Evolutionary conservation across 2,888 invertebrate species (phyloP).

Genomic region (Asteroscopus sphinx): DNA sequence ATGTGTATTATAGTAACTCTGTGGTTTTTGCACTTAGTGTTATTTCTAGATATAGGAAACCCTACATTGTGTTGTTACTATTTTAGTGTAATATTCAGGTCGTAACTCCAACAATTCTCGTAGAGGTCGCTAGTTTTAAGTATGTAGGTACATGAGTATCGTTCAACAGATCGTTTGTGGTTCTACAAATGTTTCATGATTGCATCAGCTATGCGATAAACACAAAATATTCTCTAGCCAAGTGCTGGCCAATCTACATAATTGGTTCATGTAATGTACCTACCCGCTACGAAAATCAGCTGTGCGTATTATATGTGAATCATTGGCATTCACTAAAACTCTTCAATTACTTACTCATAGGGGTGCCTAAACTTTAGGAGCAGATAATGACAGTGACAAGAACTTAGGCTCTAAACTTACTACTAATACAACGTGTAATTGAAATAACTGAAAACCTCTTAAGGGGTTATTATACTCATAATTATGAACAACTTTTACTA

Average conservation of each 20-base stretch:
- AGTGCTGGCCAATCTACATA: constrained; percentile 10
- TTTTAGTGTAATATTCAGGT: constrained; percentile 1
- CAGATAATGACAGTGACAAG: too few relatives aligned
- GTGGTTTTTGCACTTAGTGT: too few relatives aligned
- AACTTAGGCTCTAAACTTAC: too few relatives aligned
- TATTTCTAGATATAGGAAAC: neutral
- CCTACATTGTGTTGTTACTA: neutral
- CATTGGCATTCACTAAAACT: too few relatives aligned
- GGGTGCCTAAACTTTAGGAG: too few relatives aligned
- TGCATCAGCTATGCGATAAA: constrained; percentile 21
- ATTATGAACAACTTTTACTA: too few relatives aligned
- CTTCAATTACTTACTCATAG: too few relatives aligned
- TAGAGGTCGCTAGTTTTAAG: constrained; percentile 5
- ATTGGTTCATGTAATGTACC: neutral
- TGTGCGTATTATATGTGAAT: too few relatives aligned
- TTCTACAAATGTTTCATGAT: neutral
- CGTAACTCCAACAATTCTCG: neutral
- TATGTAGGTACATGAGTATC: constrained; percentile 6
- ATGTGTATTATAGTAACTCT: neutral
- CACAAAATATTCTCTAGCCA: constrained; percentile 3
- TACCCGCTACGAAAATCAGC: neutral
- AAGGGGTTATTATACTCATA: too few relatives aligned
- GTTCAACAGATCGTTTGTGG: constrained; percentile 26
- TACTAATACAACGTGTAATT: too few relatives aligned
- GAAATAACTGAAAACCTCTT: too few relatives aligned